These are phyloP conservation scores for Coenonympha glycerion DNA, from an alignment of 2,888 invertebrate species.

Conservation along the genomic window DNA sequence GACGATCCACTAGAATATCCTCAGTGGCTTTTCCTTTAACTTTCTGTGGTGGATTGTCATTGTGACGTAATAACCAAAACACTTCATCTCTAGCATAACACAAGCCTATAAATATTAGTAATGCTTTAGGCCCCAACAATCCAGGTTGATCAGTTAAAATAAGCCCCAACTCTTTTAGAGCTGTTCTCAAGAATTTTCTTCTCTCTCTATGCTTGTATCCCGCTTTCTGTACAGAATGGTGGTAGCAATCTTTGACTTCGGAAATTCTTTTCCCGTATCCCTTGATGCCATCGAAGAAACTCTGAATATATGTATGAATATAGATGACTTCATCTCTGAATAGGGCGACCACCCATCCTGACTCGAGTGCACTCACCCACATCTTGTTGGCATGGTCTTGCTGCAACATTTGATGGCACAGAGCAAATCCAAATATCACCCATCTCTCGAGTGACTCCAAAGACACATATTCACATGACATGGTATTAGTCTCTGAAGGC, in stretches of 20 bases:
- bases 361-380: slow-evolving; percentile 94
- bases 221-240: slow-evolving; percentile 91
- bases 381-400: slow-evolving; percentile 90
- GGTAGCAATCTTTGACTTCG: slow-evolving; percentile 97
- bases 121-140: slow-evolving; percentile 95
- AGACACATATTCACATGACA: slow-evolving; percentile 98
- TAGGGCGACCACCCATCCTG: slow-evolving; percentile 94
- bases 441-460: slow-evolving; percentile 96
- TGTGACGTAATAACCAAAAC: slow-evolving; percentile 95
- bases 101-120: slow-evolving; percentile 96
- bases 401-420: slow-evolving; percentile 92
- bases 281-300: slow-evolving; percentile 95
- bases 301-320: slow-evolving; percentile 94
- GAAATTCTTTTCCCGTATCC: slow-evolving; percentile 93
- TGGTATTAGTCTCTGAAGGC: slow-evolving; percentile 95
- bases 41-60: slow-evolving; percentile 95
- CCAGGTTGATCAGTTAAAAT: slow-evolving; percentile 99
- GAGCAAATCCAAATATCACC: slow-evolving; percentile 95
- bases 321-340: slow-evolving; percentile 98
- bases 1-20: slow-evolving; percentile 95
- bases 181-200: slow-evolving; percentile 95
- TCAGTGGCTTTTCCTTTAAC: slow-evolving; percentile 92
- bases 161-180: slow-evolving; percentile 94
- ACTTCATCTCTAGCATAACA: slow-evolving; percentile 98
- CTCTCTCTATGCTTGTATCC: slow-evolving; percentile 95